Percentiles rank a stretch among this genome's conserved stretches.
phyloP scores from a whole-genome alignment of 2,888 invertebrate genomes.

The Caenorhabditis angaria region DNA sequence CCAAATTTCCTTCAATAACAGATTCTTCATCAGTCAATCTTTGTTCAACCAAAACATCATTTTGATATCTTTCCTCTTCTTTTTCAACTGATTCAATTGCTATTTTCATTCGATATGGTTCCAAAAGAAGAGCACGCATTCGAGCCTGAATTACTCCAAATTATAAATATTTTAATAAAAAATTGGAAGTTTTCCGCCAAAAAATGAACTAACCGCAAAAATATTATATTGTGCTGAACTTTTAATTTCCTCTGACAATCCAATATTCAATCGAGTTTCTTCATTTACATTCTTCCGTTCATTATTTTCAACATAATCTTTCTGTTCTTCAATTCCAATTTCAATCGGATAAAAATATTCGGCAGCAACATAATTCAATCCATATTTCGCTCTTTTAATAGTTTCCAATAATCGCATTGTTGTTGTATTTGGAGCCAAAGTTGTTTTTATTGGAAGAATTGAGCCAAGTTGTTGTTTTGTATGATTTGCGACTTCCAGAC shows the following conservation, averaged over 20 bases:
- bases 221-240: constrained; percentile 8
- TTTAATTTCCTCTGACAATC: constrained; percentile 15
- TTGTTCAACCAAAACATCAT: constrained; percentile 13
- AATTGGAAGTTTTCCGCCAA: background rate
- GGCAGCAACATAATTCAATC: constrained; percentile 24
- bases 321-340: constrained; percentile 19
- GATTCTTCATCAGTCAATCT: constrained; percentile 26
- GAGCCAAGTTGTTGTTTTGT: background rate
- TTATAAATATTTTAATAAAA: background rate
- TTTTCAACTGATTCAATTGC: constrained; percentile 22
- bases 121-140: constrained; percentile 37
- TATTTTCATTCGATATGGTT: constrained; percentile 34
- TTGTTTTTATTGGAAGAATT: constrained; percentile 18
- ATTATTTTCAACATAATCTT: constrained; percentile 7
- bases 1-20: background rate
- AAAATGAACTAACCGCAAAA: constrained; percentile 18
- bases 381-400: constrained; percentile 23
- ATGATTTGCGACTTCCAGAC: background rate
- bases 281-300: constrained; percentile 13
- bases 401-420: constrained; percentile 8
- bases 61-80: constrained; percentile 19
- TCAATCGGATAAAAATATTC: constrained; percentile 33
- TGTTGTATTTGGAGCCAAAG: constrained; percentile 23
- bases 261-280: constrained; percentile 22
- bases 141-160: constrained; percentile 20